phyloP scores from a whole-genome alignment of 53 echinoderm and acorn worm genomes.

The Arbacia lixula region DNA sequence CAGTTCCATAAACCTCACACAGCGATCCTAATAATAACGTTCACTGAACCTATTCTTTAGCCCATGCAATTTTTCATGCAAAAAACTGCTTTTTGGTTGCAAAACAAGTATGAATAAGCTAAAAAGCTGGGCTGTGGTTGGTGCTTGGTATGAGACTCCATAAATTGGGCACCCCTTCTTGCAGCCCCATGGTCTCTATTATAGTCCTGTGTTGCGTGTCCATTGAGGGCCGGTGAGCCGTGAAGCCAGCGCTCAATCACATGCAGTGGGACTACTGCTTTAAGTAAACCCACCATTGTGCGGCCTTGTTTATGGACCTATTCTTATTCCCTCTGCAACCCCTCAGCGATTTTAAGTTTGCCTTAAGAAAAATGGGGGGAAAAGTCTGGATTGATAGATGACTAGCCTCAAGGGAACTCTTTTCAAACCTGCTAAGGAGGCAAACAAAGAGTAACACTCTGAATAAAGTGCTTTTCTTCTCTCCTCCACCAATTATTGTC shows the following conservation, averaged over 20 bases:
- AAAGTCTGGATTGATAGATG: slow-evolving; percentile 42
- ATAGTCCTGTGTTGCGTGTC: slow-evolving; percentile 24
- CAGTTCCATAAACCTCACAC: slow-evolving; percentile 39
- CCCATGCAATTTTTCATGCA: slow-evolving; percentile 25
- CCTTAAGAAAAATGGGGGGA: not conserved
- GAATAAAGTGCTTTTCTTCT: not conserved
- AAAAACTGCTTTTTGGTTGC: slow-evolving; percentile 48
- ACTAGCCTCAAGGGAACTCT: slow-evolving; percentile 35
- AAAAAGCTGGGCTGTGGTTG: slow-evolving; percentile 1
- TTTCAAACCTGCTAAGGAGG: not conserved
- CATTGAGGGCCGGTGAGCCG: slow-evolving; percentile 28
- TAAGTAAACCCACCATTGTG: slow-evolving; percentile 46
- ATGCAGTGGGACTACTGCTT: slow-evolving; percentile 36
- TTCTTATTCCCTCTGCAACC: slow-evolving; percentile 21
- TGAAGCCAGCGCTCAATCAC: not conserved
- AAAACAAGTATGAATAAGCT: slow-evolving; percentile 53
- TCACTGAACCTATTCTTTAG: slow-evolving; percentile 19
- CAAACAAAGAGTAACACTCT: slow-evolving; percentile 38
- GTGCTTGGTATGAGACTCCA: slow-evolving; percentile 10
- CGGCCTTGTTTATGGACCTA: slow-evolving; percentile 43
- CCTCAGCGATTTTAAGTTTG: slow-evolving; percentile 32
- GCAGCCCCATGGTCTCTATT: slow-evolving; percentile 23
- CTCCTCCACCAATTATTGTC: slow-evolving; percentile 22
- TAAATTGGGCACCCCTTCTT: slow-evolving; percentile 51
- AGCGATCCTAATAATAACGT: slow-evolving; percentile 12